These are phyloP conservation scores for Haliaeetus leucogaster DNA, from an alignment of 2,113 vertebrate genomes.

Conservation along the genomic window DNA sequence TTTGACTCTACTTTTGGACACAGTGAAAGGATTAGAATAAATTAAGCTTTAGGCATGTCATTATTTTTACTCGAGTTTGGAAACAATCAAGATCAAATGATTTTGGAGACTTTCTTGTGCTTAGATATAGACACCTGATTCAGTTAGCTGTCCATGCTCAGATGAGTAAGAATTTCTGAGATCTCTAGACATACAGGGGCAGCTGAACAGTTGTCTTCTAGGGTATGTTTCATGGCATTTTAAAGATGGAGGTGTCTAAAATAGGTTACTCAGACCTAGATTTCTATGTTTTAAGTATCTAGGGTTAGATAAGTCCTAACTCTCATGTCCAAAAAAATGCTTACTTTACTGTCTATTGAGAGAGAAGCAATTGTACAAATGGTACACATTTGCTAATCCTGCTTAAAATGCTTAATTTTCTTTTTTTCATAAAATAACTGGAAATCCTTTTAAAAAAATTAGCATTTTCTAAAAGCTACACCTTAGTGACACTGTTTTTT, in stretches of 20 bases:
- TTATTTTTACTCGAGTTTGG: not conserved
- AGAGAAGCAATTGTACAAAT: not conserved
- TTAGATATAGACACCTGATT: not conserved
- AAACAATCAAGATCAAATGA: not conserved
- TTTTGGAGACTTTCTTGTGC: not conserved
- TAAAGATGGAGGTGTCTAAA: not conserved
- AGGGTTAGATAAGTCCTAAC: not conserved
- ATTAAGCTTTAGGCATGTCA: not conserved
- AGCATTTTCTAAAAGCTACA: not conserved
- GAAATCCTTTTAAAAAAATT: not conserved
- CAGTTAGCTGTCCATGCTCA: not conserved
- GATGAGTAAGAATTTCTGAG: not conserved
- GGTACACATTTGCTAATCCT: not conserved
- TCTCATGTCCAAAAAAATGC: not conserved
- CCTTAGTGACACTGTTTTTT: fast-evolving
- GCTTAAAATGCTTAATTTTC: not conserved
- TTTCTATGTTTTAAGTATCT: not conserved
- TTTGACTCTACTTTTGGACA: not conserved
- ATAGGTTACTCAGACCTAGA: not conserved
- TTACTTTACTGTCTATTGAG: not conserved
- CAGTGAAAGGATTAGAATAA: not conserved
- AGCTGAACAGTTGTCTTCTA: not conserved
- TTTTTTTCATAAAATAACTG: not conserved
- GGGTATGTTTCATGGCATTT: not conserved
- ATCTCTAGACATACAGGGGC: not conserved